Evolutionary conservation across 2,113 vertebrate species (phyloP).

Genomic region (Chaetodon trifascialis): DNA sequence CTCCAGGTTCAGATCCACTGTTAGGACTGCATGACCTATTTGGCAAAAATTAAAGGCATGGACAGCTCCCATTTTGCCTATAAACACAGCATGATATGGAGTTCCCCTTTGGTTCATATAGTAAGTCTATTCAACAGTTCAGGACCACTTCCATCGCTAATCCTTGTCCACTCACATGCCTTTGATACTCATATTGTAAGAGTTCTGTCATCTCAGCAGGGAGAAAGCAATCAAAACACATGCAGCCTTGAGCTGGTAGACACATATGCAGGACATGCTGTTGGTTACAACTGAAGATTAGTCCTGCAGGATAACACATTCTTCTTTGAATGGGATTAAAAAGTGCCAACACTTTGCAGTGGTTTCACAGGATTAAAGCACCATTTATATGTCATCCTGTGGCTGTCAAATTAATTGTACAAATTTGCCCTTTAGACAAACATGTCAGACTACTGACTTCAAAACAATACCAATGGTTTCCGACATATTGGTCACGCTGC

Average conservation of each 20-base stretch:
- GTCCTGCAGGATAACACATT: constrained; percentile 44
- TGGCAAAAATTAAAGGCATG: constrained; percentile 68
- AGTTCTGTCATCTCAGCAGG: constrained; percentile 46
- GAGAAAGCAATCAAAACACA: constrained; percentile 34
- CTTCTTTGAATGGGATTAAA: constrained; percentile 74
- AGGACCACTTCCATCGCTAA: constrained; percentile 31
- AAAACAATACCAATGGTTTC: constrained; percentile 48
- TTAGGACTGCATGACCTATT: constrained; percentile 71
- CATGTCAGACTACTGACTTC: constrained; percentile 33
- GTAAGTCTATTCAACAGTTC: constrained; percentile 27
- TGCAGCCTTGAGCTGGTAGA: constrained; percentile 36
- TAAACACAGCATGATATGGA: constrained; percentile 48
- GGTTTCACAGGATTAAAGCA: constrained; percentile 69
- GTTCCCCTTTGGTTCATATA: constrained; percentile 34
- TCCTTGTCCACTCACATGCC: constrained; percentile 32
- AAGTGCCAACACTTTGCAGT: constrained; percentile 47
- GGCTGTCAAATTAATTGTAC: constrained; percentile 67
- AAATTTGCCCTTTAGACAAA: constrained; percentile 62
- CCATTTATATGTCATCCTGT: constrained; percentile 62
- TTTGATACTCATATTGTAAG: constrained; percentile 11
- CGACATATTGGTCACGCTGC: constrained; percentile 23
- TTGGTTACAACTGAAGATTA: constrained; percentile 60
- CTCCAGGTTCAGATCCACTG: constrained; percentile 55
- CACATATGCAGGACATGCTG: constrained; percentile 31
- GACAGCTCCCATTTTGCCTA: constrained; percentile 41